Evolutionary conservation across 2,888 invertebrate species (phyloP).

Genomic region (Lycaena phlaeas): DNA sequence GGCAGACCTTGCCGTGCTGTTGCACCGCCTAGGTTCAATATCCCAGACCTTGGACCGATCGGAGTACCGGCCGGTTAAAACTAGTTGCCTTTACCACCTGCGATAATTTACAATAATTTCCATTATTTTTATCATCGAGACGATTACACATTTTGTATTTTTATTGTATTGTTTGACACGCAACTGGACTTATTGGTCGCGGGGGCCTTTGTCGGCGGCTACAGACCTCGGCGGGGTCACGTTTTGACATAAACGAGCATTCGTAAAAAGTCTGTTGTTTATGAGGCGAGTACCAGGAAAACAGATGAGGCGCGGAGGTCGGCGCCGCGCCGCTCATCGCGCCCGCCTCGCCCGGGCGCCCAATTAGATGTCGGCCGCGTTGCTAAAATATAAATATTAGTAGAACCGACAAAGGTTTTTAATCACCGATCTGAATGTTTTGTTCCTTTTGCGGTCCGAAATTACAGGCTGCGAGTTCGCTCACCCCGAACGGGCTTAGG

Average conservation of each 20-base stretch:
- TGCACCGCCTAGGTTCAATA: slow-evolving; percentile 68
- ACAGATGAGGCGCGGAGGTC: slow-evolving; percentile 63
- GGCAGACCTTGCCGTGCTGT: slow-evolving; percentile 57
- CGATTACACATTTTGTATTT: slow-evolving; percentile 19
- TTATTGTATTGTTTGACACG: slow-evolving; percentile 1
- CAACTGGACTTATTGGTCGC: slow-evolving; percentile 16
- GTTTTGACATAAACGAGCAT: slow-evolving; percentile 48
- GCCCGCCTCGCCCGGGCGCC: slow-evolving; percentile 51
- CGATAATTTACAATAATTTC: slow-evolving; percentile 46
- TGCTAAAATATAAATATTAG: slow-evolving; percentile 73
- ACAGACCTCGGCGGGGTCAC: slow-evolving; percentile 37
- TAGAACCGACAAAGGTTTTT: slow-evolving; percentile 74
- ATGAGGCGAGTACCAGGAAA: slow-evolving; percentile 65
- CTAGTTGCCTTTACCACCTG: slow-evolving; percentile 59
- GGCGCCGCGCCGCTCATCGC: slow-evolving; percentile 34
- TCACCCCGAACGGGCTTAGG: slow-evolving; percentile 67
- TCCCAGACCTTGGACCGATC: slow-evolving; percentile 68
- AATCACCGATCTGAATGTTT: slow-evolving; percentile 69
- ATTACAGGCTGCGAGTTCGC: slow-evolving; percentile 69
- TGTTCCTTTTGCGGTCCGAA: slow-evolving; percentile 72
- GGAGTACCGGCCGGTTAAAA: slow-evolving; percentile 52
- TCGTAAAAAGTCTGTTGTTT: slow-evolving; percentile 55
- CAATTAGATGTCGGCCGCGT: slow-evolving; percentile 71
- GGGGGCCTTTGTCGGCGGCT: slow-evolving; percentile 38
- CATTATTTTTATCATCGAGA: slow-evolving; percentile 46